phyloP scores from a whole-genome alignment of 2,797 vertebrate species.

The Acanthopagrus latus region DNA sequence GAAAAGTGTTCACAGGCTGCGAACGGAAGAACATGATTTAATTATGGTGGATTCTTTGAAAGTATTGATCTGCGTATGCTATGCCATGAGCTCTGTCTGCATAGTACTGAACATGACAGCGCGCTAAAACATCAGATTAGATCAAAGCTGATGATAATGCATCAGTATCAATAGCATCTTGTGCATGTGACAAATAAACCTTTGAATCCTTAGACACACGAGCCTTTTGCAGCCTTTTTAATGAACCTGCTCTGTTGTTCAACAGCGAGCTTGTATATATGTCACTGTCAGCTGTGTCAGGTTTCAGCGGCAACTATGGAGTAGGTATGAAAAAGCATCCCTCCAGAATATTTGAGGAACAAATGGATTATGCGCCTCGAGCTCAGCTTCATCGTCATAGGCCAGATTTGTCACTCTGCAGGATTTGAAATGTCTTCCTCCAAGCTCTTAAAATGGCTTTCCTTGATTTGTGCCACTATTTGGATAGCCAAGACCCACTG shows the following conservation, averaged over 20 bases:
- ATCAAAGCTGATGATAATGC: conserved; percentile 16
- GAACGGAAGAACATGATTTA: neutral
- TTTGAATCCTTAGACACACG: conserved; percentile 21
- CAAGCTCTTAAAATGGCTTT: conserved; percentile 60
- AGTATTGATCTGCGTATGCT: neutral
- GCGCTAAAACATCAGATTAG: conserved; percentile 15
- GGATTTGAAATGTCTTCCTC: conserved; percentile 66
- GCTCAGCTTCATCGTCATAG: conserved; percentile 54
- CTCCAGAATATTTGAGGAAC: conserved; percentile 58
- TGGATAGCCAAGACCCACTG: conserved; percentile 32
- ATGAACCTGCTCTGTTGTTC: conserved; percentile 36
- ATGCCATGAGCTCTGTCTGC: neutral
- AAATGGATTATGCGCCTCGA: conserved; percentile 63
- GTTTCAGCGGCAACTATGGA: conserved; percentile 34
- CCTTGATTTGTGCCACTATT: conserved; percentile 56
- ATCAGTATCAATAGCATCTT: conserved; percentile 1
- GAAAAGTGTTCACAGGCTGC: conserved; percentile 8
- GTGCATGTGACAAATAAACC: conserved; percentile 23
- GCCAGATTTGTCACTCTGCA: conserved; percentile 64
- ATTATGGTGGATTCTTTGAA: neutral
- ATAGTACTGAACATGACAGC: conserved; percentile 14
- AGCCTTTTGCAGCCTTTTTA: conserved; percentile 29
- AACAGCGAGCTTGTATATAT: conserved; percentile 25
- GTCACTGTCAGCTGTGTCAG: conserved; percentile 30
- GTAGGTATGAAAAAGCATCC: conserved; percentile 45